A percentile compares a stretch with the other conserved stretches of the same genome.
These are phyloP conservation scores for Mormyrus hasselquistii DNA, from an alignment of 2,797 vertebrate genomes.

Conservation along the genomic window DNA sequence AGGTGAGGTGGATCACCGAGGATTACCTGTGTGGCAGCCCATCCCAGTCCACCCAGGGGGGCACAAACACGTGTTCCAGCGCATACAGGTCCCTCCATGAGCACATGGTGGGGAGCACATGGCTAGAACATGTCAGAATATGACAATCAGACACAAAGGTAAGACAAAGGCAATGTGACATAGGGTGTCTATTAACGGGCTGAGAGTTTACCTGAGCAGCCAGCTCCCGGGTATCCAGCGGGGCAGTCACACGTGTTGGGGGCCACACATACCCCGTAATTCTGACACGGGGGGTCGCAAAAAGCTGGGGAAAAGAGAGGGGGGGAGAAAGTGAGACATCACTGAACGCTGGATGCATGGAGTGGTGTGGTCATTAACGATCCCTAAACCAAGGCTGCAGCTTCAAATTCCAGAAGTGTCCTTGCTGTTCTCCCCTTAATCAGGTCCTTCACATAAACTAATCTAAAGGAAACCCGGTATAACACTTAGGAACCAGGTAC, in stretches of 20 bases:
- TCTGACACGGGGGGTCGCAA: slow-evolving; percentile 65
- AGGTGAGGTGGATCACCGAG: neutral
- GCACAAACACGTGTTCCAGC: slow-evolving; percentile 69
- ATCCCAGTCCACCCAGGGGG: slow-evolving; percentile 59
- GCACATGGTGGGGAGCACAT: slow-evolving; percentile 70
- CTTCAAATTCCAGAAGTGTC: neutral
- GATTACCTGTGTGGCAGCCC: slow-evolving; percentile 69
- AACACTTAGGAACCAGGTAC: neutral
- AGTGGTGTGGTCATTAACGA: neutral
- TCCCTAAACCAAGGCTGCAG: neutral
- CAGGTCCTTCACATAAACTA: neutral
- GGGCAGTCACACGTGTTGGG: slow-evolving; percentile 71
- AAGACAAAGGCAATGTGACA: neutral
- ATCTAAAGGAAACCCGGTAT: neutral
- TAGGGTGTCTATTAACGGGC: neutral
- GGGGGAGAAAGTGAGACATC: neutral
- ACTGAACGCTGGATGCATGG: neutral
- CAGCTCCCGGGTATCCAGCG: slow-evolving; percentile 65
- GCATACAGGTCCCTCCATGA: slow-evolving; percentile 69
- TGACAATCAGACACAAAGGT: neutral
- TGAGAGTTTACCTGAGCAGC: slow-evolving; percentile 62
- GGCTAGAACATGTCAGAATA: slow-evolving; percentile 51
- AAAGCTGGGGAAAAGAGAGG: slow-evolving; percentile 50
- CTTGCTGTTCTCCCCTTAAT: neutral
- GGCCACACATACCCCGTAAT: slow-evolving; percentile 67